Conservation (phyloP, 2,797 vertebrate genomes). For the Coracias cyanogaster region DNA sequence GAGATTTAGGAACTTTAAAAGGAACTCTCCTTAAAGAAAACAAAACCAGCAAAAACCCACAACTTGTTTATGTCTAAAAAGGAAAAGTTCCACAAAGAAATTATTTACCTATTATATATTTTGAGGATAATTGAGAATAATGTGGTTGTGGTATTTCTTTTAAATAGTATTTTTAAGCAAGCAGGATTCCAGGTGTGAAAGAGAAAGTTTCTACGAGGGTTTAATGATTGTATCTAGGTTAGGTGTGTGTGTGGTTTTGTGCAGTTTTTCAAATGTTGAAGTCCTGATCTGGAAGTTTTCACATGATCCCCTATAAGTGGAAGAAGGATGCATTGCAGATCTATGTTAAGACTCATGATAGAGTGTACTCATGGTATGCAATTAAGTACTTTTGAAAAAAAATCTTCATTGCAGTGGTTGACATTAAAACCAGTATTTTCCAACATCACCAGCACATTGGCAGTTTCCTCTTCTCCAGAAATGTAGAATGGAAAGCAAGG, state of each 20-base stretch:
- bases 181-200: not conserved
- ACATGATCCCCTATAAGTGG: not conserved
- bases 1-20: not conserved
- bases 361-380: not conserved
- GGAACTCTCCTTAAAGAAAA: not conserved
- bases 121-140: not conserved
- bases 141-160: not conserved
- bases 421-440: not conserved
- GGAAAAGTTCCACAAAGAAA: not conserved
- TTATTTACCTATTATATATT: not conserved
- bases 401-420: not conserved
- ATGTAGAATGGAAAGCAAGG: not conserved
- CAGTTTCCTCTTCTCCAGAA: not conserved
- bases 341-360: accelerated
- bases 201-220: not conserved
- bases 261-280: not conserved
- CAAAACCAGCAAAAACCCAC: not conserved
- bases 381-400: not conserved
- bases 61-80: not conserved
- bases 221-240: not conserved
- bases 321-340: not conserved
- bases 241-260: not conserved
- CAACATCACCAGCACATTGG: not conserved
- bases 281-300: not conserved
- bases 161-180: not conserved